phyloP scores from a whole-genome alignment of 2,888 invertebrate genomes.

The Drosophila subsilvestris region DNA sequence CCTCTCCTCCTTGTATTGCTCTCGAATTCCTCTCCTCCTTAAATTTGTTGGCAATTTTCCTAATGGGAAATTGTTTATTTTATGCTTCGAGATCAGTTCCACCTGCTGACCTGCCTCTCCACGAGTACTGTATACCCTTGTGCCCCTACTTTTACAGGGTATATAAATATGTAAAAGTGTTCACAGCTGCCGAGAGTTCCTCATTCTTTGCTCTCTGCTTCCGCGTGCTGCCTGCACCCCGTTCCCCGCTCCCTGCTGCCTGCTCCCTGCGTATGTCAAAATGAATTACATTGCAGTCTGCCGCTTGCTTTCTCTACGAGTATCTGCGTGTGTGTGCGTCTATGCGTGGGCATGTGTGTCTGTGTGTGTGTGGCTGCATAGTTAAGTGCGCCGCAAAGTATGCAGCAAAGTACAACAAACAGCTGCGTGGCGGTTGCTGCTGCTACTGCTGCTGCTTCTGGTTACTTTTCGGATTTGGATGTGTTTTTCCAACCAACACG shows the following conservation, averaged over 20 bases:
- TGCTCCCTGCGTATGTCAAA: slow-evolving; percentile 56
- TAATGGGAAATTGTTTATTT: too few relatives aligned
- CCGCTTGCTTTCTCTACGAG: slow-evolving; percentile 22
- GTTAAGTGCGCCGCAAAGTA: slow-evolving; percentile 70
- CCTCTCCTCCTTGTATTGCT: too few relatives aligned
- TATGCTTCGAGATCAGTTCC: neutral
- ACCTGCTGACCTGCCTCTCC: neutral
- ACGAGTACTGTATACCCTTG: neutral
- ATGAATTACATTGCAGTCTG: slow-evolving; percentile 68
- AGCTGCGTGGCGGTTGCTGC: slow-evolving; percentile 46
- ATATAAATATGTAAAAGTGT: slow-evolving; percentile 62
- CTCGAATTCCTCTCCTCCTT: too few relatives aligned
- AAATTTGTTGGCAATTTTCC: too few relatives aligned
- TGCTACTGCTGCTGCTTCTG: slow-evolving; percentile 18
- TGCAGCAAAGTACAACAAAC: slow-evolving; percentile 75
- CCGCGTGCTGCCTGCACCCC: neutral
- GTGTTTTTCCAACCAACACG: slow-evolving; percentile 54
- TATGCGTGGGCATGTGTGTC: slow-evolving; percentile 4
- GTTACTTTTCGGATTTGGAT: slow-evolving; percentile 61
- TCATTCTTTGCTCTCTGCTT: slow-evolving; percentile 18
- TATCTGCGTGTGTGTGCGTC: slow-evolving; percentile 28
- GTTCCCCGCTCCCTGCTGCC: neutral
- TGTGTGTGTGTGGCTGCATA: slow-evolving; percentile 56
- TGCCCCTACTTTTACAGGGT: neutral
- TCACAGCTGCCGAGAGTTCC: slow-evolving; percentile 55